A percentile compares a stretch with the other conserved stretches of the same genome.
Evolutionary conservation across 37 sponge, comb jelly and placozoan species (phyloP).

Genomic region (Petrosia ficiformis): DNA sequence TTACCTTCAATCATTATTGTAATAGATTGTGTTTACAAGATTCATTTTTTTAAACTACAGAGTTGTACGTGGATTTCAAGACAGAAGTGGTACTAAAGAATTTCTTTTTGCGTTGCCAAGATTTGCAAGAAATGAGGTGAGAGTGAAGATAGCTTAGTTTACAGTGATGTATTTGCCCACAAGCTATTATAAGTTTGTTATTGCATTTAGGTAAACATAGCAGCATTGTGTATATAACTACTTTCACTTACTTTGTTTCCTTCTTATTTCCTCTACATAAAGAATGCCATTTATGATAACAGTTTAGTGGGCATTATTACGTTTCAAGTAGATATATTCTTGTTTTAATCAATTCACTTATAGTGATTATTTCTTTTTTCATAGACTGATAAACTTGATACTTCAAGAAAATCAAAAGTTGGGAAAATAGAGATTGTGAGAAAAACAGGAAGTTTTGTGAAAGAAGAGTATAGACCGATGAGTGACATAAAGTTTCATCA

Average conservation of each 20-base stretch:
- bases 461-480: slow-evolving; percentile 53
- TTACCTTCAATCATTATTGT: background rate
- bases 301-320: no score
- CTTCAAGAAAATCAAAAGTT: slow-evolving; percentile 28
- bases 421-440: slow-evolving; percentile 53
- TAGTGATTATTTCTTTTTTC: background rate
- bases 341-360: background rate
- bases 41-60: slow-evolving; percentile 11
- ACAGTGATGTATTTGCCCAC: background rate
- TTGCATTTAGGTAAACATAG: background rate
- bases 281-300: no score
- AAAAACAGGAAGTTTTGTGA: slow-evolving; percentile 44
- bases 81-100: slow-evolving; percentile 59
- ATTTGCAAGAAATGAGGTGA: slow-evolving; percentile 32
- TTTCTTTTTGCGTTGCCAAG: slow-evolving; percentile 67
- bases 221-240: background rate
- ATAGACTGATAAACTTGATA: slow-evolving; percentile 34
- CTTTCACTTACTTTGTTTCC: no score
- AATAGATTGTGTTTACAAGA: background rate
- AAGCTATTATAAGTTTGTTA: background rate
- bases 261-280: no score
- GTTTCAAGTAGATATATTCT: no score
- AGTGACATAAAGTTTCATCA: slow-evolving; percentile 40
- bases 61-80: slow-evolving; percentile 53
- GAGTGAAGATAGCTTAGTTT: background rate